A percentile compares a stretch with the other conserved stretches of the same genome.
These are phyloP conservation scores for Notolepis coatsorum DNA, from an alignment of 2,797 vertebrate species.

Conservation along the genomic window DNA sequence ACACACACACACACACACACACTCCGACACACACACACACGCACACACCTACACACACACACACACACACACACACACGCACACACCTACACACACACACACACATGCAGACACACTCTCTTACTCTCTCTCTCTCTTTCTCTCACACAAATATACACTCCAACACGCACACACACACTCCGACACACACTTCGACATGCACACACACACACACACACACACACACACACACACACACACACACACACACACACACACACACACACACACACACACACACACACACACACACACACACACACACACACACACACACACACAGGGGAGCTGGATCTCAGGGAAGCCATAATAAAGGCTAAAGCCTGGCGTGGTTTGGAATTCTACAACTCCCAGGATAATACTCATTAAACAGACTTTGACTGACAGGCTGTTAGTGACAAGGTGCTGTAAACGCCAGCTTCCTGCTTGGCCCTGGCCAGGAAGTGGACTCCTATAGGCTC, in stretches of 20 bases:
- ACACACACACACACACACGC: constrained; percentile 15
- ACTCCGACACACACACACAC: neutral
- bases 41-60: constrained; percentile 25
- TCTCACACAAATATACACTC: neutral
- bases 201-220: constrained; percentile 21
- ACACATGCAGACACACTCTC: neutral
- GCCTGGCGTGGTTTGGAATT: constrained; percentile 67
- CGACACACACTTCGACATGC: constrained; percentile 4
- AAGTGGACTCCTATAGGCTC: constrained; percentile 77
- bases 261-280: constrained; percentile 2
- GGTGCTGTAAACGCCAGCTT: constrained; percentile 76
- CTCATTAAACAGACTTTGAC: constrained; percentile 62
- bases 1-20: neutral
- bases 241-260: neutral
- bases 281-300: neutral
- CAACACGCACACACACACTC: neutral
- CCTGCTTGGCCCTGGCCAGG: constrained; percentile 68
- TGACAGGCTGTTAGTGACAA: constrained; percentile 76
- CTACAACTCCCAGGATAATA: constrained; percentile 61
- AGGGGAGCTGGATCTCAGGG: constrained; percentile 19
- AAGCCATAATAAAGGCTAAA: constrained; percentile 57
- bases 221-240: constrained; percentile 9
- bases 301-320: neutral
- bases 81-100: neutral
- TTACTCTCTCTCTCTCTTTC: neutral